These are phyloP conservation scores for Lathamus discolor DNA, from an alignment of 2,113 vertebrate genomes.

Conservation along the genomic window DNA sequence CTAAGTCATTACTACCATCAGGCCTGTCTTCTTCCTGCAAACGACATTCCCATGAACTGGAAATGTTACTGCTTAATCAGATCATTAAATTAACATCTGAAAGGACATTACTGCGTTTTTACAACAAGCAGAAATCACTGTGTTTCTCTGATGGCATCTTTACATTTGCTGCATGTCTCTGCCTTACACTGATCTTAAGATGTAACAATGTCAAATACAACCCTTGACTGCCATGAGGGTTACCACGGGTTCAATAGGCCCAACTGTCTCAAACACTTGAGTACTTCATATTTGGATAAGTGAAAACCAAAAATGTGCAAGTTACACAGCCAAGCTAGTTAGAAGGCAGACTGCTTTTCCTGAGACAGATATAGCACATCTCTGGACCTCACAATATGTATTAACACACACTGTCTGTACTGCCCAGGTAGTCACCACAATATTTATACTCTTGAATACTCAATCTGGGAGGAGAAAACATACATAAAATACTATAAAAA, in stretches of 20 bases:
- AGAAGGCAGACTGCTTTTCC: neutral
- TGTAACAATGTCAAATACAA: neutral
- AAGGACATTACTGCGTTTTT: neutral
- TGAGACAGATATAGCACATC: neutral
- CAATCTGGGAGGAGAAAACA: neutral
- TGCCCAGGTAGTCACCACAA: neutral
- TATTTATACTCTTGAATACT: neutral
- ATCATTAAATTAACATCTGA: conserved; percentile 17
- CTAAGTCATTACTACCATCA: neutral
- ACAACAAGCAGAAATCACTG: neutral
- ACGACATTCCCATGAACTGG: neutral
- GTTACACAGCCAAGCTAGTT: neutral
- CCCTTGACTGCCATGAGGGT: neutral
- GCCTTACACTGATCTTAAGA: neutral
- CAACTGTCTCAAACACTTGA: neutral
- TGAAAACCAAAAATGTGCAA: neutral
- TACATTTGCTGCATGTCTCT: neutral
- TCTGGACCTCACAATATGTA: neutral
- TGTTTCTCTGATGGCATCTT: neutral
- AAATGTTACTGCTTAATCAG: conserved; percentile 22
- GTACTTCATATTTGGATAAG: neutral
- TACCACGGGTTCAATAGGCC: neutral
- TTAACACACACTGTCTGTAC: neutral
- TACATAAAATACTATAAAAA: neutral
- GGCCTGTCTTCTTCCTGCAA: neutral